These are phyloP conservation scores for Phrynocephalus vlangalii DNA, from an alignment of 2,797 vertebrate species.

Conservation along the genomic window DNA sequence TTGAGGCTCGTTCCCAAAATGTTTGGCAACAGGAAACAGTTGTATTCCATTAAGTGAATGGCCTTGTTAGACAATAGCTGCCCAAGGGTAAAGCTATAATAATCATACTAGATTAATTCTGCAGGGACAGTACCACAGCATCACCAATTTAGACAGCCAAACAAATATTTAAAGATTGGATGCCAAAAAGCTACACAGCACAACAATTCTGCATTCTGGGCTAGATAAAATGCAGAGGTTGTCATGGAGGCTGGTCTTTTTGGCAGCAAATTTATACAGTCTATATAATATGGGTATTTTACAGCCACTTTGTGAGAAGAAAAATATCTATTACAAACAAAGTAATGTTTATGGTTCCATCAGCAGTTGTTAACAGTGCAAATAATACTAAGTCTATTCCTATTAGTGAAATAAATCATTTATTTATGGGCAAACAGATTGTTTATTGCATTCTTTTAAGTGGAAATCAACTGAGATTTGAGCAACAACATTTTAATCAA, in stretches of 20 bases:
- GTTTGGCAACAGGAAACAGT: neutral
- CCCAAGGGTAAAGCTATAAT: neutral
- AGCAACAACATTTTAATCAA: constrained; percentile 61
- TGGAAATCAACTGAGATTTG: constrained; percentile 43
- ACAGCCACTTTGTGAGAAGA: constrained; percentile 7
- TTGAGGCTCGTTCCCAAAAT: neutral
- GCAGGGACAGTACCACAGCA: neutral
- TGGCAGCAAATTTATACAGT: neutral
- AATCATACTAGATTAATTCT: constrained; percentile 10
- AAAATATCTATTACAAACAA: constrained; percentile 25
- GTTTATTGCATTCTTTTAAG: constrained; percentile 21
- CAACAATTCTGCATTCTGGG: neutral
- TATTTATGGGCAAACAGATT: constrained; percentile 46
- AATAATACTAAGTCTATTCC: constrained; percentile 26
- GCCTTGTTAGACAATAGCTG: neutral
- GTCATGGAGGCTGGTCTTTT: constrained; percentile 26
- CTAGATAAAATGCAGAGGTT: constrained; percentile 12
- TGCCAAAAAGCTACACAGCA: constrained; percentile 15
- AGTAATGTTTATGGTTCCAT: constrained; percentile 20
- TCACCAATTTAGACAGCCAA: constrained; percentile 2
- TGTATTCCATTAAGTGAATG: neutral
- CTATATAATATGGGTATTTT: constrained; percentile 9
- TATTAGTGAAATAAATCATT: constrained; percentile 40
- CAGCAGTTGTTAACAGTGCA: constrained; percentile 13
- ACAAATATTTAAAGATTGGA: constrained; percentile 19